Conservation (phyloP, 2,888 invertebrate genomes). For the Phasia obesa region DNA sequence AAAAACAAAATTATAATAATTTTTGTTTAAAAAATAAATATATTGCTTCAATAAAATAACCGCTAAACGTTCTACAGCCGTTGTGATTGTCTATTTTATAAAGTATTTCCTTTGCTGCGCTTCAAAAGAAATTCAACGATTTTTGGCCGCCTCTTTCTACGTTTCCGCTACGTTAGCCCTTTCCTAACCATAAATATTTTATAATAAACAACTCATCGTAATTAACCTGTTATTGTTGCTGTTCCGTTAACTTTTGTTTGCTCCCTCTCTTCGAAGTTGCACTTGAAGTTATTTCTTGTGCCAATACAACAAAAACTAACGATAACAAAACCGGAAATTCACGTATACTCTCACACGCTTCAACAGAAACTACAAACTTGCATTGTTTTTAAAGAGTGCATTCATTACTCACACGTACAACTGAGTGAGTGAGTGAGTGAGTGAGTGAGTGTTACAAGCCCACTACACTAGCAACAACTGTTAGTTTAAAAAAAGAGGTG, state of each 20-base stretch:
- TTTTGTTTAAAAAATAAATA: not conserved
- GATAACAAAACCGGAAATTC: constrained; percentile 57
- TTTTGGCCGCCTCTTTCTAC: constrained; percentile 1
- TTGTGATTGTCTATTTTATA: constrained; percentile 54
- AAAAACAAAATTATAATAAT: not conserved
- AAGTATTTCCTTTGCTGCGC: not conserved
- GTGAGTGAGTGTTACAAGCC: constrained; percentile 13
- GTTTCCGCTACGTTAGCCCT: not conserved
- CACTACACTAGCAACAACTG: not conserved
- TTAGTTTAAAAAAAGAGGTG: constrained; percentile 55
- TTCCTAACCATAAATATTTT: not conserved
- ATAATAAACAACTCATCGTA: not conserved
- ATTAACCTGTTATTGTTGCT: not conserved
- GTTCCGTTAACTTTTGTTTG: constrained; percentile 7
- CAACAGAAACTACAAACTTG: constrained; percentile 51
- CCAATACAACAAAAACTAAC: constrained; percentile 21
- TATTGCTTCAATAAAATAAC: constrained; percentile 17
- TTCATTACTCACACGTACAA: too few relatives aligned
- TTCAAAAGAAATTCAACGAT: constrained; percentile 59
- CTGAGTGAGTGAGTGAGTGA: too few relatives aligned
- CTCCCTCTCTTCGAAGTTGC: constrained; percentile 21
- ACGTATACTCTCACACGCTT: constrained; percentile 28
- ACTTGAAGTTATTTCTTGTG: constrained; percentile 38
- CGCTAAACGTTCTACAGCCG: constrained; percentile 51
- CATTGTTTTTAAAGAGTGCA: constrained; percentile 47